A percentile compares a stretch with the other conserved stretches of the same genome.
phyloP scores from a whole-genome alignment of 2,888 invertebrate species.

The Desoria tigrina region DNA sequence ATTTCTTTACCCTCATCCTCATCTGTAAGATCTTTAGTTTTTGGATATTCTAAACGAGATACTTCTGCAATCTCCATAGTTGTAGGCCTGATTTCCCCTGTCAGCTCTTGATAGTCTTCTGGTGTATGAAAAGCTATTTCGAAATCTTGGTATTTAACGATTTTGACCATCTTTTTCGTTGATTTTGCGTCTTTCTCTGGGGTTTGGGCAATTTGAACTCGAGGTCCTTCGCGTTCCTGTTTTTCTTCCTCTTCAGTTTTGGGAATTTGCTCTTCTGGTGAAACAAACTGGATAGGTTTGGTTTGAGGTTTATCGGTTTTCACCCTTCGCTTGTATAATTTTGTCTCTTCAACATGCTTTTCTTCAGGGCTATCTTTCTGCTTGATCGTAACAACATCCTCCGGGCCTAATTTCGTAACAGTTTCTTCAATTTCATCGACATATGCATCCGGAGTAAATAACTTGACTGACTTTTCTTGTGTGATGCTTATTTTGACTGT shows the following conservation, averaged over 20 bases:
- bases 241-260: constrained; percentile 2
- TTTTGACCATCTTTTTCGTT: constrained; percentile 27
- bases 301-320: constrained; percentile 1
- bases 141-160: constrained; percentile 21
- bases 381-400: neutral
- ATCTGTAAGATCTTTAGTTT: no score
- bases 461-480: constrained; percentile 61
- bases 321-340: neutral
- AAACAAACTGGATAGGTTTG: neutral
- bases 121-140: neutral
- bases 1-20: no score
- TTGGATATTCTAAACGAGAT: no score
- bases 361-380: no score
- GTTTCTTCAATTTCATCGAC: neutral
- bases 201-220: no score
- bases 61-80: no score
- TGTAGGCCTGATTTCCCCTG: neutral
- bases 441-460: constrained; percentile 67
- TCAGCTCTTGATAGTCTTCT: neutral
- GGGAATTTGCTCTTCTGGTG: constrained; percentile 5
- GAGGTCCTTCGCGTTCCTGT: no score
- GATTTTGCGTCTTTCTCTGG: no score
- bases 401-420: neutral
- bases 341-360: neutral
- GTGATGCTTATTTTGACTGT: constrained; percentile 52